Base-by-base conservation (phyloP, 2,113 vertebrate species). In the Apaloderma vittatum region DNA sequence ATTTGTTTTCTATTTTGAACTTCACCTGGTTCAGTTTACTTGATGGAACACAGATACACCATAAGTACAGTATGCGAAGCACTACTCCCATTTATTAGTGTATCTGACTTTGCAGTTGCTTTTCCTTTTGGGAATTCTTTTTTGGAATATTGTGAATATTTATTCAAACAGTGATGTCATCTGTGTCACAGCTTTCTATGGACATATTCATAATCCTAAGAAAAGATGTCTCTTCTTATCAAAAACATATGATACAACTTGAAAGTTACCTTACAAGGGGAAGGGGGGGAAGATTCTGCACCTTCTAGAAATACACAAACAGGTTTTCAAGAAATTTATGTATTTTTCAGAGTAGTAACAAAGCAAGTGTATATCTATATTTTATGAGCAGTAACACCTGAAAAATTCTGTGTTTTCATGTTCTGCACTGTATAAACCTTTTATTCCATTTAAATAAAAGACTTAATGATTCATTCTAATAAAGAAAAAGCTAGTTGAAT, bases 1-100 rank as follows among this genome's bases (percentile, higher is more conserved):
- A 93, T 94, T 96, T 95, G 93, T 94, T 90, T 91, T 58, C 23
- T 87, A 32, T 8, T 86, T 96, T 88, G 65, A 82, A 66, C 55
- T 54, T 95, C 55, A 88, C 32, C 77, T 85, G 36, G 81, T 95
- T 78, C 40, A 18, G 19, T 87, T 81, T 76, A 70, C 78, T 91
- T 23, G 4, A 55, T 16, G 34, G 71, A 95, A 76, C 80, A 73
- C n/a, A 77, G 62, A 73, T 34, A 32, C 5, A 4, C 36, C 19
- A 1, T 43, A 70, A 86, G 21, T 68, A 68, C 93, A 74, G 43
- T 34, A 68, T 34, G 21, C 2, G 7, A 71, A 86, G 16, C 36
- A 52, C 87, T 91, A 45, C 9, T 90, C 79, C 54, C 32, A 26
- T 90, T 90, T 93, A 59, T 86, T 94, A 46, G 29, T 57, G 30